These are phyloP conservation scores for Ceratoteleas bidentatus DNA, from an alignment of 1,140 invertebrate species.

Conservation along the genomic window DNA sequence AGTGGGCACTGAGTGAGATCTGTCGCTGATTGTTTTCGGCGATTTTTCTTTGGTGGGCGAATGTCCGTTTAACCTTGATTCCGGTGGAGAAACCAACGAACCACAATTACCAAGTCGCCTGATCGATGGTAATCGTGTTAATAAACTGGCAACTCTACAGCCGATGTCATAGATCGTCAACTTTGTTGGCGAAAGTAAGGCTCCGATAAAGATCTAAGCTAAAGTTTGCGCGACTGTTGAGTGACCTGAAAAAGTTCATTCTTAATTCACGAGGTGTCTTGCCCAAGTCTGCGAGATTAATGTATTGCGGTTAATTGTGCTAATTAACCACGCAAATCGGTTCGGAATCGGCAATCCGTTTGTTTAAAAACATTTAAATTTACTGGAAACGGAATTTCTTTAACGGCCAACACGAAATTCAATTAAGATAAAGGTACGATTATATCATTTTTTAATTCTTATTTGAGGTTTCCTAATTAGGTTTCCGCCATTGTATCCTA, in stretches of 20 bases:
- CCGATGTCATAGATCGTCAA: constrained; percentile 39
- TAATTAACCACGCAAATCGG: constrained; percentile 6
- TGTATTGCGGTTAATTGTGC: constrained; percentile 33
- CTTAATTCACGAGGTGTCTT: constrained; percentile 42
- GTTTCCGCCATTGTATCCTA: too few species aligned
- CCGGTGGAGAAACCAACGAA: not conserved
- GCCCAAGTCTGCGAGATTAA: constrained; percentile 27
- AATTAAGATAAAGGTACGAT: too few species aligned
- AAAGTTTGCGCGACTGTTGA: constrained; percentile 43
- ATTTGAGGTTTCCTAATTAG: too few species aligned
- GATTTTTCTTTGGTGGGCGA: too few species aligned
- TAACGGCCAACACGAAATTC: too few species aligned
- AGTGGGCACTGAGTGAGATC: too few species aligned
- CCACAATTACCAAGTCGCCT: constrained; percentile 15
- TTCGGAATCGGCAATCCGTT: too few species aligned
- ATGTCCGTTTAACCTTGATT: constrained; percentile 10
- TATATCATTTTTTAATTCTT: too few species aligned
- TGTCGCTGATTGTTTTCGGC: too few species aligned
- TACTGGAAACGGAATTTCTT: too few species aligned
- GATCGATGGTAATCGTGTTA: constrained; percentile 29
- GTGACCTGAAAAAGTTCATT: constrained; percentile 55
- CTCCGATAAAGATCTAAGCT: constrained; percentile 23
- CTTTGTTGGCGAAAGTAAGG: constrained; percentile 46
- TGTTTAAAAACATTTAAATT: too few species aligned
- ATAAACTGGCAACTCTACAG: constrained; percentile 28